phyloP scores from a whole-genome alignment of 1,140 invertebrate genomes.

The Rhagoletis zephyria region DNA sequence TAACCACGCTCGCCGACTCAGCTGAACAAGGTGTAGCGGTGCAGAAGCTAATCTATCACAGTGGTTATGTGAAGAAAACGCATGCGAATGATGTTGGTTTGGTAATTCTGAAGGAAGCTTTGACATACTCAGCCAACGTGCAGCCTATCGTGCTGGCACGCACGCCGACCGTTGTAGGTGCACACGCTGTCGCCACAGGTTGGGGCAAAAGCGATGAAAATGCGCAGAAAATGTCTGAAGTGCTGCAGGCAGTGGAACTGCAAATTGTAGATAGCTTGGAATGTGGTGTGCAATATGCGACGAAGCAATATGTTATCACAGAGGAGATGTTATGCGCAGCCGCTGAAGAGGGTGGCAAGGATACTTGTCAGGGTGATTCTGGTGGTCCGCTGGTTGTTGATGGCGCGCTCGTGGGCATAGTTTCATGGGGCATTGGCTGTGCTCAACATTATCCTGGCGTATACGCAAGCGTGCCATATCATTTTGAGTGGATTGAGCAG shows the following conservation, averaged over 20 bases:
- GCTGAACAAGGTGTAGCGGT: slow-evolving; percentile 63
- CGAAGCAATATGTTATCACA: slow-evolving; percentile 47
- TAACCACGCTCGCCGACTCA: slow-evolving; percentile 57
- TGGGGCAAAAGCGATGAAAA: slow-evolving; percentile 73
- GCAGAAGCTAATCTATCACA: slow-evolving; percentile 61
- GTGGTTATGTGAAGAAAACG: slow-evolving; percentile 63
- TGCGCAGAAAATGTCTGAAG: slow-evolving; percentile 64
- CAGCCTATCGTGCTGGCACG: slow-evolving; percentile 65
- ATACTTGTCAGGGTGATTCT: slow-evolving; percentile 57
- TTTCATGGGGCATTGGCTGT: slow-evolving; percentile 65
- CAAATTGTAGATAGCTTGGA: slow-evolving; percentile 68
- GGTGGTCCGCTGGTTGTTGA: slow-evolving; percentile 56
- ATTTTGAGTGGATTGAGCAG: slow-evolving; percentile 65
- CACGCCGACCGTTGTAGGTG: slow-evolving; percentile 57
- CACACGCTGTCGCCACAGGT: slow-evolving; percentile 72
- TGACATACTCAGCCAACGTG: slow-evolving; percentile 59
- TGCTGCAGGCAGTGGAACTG: slow-evolving; percentile 67
- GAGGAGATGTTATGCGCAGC: slow-evolving; percentile 63
- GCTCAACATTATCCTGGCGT: slow-evolving; percentile 74
- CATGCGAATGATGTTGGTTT: slow-evolving; percentile 68
- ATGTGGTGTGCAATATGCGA: slow-evolving; percentile 62
- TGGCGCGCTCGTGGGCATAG: slow-evolving; percentile 74
- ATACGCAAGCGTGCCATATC: slow-evolving; percentile 60
- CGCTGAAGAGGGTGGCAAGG: slow-evolving; percentile 60
- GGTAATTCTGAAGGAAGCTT: slow-evolving; percentile 60